Evolutionary conservation across 2,797 vertebrate species (phyloP), one percentile per base, ranked within the genome.

Genomic region (Atherinosoma microstoma): DNA sequence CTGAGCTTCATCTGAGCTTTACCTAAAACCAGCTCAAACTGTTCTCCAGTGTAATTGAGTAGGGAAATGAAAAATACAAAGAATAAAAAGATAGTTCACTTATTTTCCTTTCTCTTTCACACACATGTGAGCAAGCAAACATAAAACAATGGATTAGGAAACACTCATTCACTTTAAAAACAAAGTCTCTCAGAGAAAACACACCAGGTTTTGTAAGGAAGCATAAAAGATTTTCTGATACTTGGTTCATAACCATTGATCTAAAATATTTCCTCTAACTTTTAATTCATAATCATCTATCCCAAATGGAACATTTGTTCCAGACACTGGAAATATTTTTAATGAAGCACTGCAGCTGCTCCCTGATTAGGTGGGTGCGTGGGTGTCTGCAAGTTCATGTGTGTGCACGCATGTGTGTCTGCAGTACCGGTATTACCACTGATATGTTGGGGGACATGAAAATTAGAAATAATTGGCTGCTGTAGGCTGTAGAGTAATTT

Each of bases 401-500:
- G 15, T 58, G 58, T 40, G 70, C 59, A 53, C 29, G 36, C 62
- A 20, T 34, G 47, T 32, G 29, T 72, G 64, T 73, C 42, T 56
- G 40, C 30, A 53, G 64, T 27, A 30, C 6, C 12, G 47, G 62
- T 56, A 42, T 78, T 47, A 78, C 36, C 66, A 70, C 11, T 83
- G 74, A 80, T 76, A 74, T 68, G 77, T 82, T 83, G 76, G 78
- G 45, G 61, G 83, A 85, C 84, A 77, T 59, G 59, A 82, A 86
- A 86, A 80, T 77, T 77, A 58, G 62, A 76, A 84, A 87, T 87
- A 89, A 86, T 87, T 83, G 72, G 49, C 65, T 86, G 65, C 87
- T 88, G 84, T 70, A 79, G 83, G 82, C 71, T 77, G 69, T 12
- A 76, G 72, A 78, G 74, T 87, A 87, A 87, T 92, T 78, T 86